Percentiles rank a stretch among this genome's conserved stretches.
These are phyloP conservation scores for Phylloscopus whistleri DNA, from an alignment of 2,113 vertebrate genomes.

Conservation along the genomic window DNA sequence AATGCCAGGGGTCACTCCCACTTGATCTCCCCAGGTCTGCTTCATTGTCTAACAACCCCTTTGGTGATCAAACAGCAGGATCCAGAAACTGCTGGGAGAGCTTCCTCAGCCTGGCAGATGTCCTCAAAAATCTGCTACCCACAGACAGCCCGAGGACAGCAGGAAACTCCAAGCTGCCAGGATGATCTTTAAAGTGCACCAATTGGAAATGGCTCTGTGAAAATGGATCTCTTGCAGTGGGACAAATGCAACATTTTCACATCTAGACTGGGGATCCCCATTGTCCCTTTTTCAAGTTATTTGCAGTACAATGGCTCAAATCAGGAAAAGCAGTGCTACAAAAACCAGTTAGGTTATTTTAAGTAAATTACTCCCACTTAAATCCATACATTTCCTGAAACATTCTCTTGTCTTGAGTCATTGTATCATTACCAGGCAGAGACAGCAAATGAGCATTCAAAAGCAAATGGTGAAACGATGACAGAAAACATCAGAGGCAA, in stretches of 20 bases:
- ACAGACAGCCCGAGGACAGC: neutral
- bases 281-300: neutral
- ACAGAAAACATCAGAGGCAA: constrained; percentile 28
- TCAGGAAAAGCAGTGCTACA: neutral
- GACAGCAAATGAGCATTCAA: constrained; percentile 23
- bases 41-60: neutral
- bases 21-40: neutral
- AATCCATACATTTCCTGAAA: constrained; percentile 44
- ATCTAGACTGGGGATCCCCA: neutral
- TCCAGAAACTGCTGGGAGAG: neutral
- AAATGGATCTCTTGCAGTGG: neutral
- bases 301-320: constrained; percentile 20
- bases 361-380: constrained; percentile 49
- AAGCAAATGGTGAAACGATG: constrained; percentile 45
- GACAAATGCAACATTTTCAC: neutral
- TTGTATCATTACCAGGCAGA: constrained; percentile 6
- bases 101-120: neutral
- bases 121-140: neutral
- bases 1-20: neutral
- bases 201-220: neutral
- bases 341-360: constrained; percentile 17
- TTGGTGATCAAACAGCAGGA: neutral
- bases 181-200: neutral
- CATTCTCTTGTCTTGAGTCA: constrained; percentile 54
- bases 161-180: neutral